Percentiles rank a stretch among this genome's conserved stretches.
phyloP scores from a whole-genome alignment of 2,888 invertebrate species.

The Pomacea canaliculata region DNA sequence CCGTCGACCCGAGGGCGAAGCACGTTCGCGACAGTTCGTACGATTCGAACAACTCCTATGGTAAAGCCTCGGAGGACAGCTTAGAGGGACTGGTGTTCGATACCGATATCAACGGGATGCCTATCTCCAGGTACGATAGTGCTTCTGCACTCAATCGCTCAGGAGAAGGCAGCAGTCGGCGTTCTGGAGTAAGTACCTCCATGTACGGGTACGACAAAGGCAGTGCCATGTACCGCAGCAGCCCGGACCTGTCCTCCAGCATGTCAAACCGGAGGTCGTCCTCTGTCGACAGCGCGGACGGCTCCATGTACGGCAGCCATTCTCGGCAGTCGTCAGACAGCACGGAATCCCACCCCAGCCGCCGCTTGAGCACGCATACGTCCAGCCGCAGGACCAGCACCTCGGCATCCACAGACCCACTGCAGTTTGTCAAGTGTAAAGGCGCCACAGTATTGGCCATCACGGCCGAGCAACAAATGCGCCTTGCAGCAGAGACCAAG shows the following conservation, averaged over 20 bases:
- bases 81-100: slow-evolving; percentile 48
- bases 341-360: slow-evolving; percentile 44
- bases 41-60: slow-evolving; percentile 58
- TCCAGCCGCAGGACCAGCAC: slow-evolving; percentile 40
- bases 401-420: slow-evolving; percentile 49
- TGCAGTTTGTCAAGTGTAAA: slow-evolving; percentile 64
- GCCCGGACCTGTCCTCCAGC: slow-evolving; percentile 46
- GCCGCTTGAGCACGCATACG: slow-evolving; percentile 29
- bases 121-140: slow-evolving; percentile 54
- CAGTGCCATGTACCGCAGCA: slow-evolving; percentile 49
- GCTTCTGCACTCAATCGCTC: slow-evolving; percentile 34
- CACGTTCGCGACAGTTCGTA: slow-evolving; percentile 57
- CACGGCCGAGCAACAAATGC: slow-evolving; percentile 61
- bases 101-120: slow-evolving; percentile 42
- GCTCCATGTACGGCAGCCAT: slow-evolving; percentile 47
- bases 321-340: slow-evolving; percentile 60
- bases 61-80: slow-evolving; percentile 50
- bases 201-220: slow-evolving; percentile 34
- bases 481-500: slow-evolving; percentile 50
- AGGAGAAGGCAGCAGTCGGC: not conserved
- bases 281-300: slow-evolving; percentile 60
- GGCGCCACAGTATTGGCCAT: slow-evolving; percentile 54
- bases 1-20: slow-evolving; percentile 25
- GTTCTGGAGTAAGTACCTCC: not conserved
- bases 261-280: slow-evolving; percentile 51